These are phyloP conservation scores for Macrotus californicus DNA, from an alignment of 2,113 vertebrate genomes.

Conservation along the genomic window DNA sequence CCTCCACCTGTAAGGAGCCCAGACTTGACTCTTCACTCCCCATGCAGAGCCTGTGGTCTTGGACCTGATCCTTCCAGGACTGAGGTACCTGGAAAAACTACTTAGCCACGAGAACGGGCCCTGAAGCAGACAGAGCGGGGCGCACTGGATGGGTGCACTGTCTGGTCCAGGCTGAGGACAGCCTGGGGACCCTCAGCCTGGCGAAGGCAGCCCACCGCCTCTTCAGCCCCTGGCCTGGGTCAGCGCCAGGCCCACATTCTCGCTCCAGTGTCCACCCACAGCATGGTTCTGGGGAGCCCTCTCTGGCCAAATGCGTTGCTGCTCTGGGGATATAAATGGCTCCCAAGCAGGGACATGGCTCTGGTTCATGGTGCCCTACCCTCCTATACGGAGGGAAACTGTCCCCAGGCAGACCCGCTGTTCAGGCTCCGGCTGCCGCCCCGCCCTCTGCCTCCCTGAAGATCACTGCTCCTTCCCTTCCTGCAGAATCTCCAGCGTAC, in stretches of 20 bases:
- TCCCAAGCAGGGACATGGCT: neutral
- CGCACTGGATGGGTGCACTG: fast-evolving
- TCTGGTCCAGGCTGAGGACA: fast-evolving
- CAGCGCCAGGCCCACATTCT: neutral
- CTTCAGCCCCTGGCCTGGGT: neutral
- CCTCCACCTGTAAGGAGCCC: neutral
- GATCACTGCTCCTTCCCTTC: neutral
- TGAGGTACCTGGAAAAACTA: neutral
- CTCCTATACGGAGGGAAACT: fast-evolving
- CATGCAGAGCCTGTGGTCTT: fast-evolving
- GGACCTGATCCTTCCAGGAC: neutral
- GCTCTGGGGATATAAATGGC: fast-evolving
- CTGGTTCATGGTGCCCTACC: fast-evolving
- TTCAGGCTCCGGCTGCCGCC: neutral
- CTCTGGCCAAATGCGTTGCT: fast-evolving
- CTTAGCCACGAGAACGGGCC: neutral
- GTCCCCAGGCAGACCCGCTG: neutral
- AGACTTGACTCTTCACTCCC: neutral
- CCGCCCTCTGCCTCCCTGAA: fast-evolving
- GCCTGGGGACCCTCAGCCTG: neutral
- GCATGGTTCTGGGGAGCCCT: fast-evolving
- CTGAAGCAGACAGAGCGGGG: neutral
- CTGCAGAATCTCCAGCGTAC: constrained; percentile 77
- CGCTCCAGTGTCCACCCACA: neutral
- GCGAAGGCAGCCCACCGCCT: neutral